Percentiles rank a stretch among this genome's conserved stretches.
Evolutionary conservation across 2,888 invertebrate genomes (phyloP).

Genomic region (Drosophila rellima): DNA sequence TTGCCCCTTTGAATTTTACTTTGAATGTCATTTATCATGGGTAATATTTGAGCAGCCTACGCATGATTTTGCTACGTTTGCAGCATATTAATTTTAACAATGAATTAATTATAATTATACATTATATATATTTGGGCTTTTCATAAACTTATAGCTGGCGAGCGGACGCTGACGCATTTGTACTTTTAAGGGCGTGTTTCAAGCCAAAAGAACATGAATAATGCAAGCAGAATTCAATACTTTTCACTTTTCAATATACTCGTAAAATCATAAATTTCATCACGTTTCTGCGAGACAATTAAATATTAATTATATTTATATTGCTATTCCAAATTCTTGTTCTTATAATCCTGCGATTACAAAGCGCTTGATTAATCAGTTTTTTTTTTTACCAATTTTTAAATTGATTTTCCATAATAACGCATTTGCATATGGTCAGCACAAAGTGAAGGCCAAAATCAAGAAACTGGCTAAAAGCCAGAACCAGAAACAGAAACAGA

Average conservation of each 20-base stretch:
- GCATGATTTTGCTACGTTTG: conserved; percentile 45
- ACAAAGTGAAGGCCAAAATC: conserved; percentile 14
- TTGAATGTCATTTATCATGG: conserved; percentile 44
- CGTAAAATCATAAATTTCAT: conserved; percentile 27
- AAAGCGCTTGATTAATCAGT: conserved; percentile 10
- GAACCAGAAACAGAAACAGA: conserved; percentile 52
- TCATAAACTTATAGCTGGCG: conserved; percentile 22
- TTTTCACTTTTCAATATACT: conserved; percentile 68
- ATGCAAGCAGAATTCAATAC: conserved; percentile 46
- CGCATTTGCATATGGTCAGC: conserved; percentile 60
- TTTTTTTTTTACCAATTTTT: not conserved
- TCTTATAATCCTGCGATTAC: not conserved
- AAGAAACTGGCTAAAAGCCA: conserved; percentile 43
- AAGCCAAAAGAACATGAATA: conserved; percentile 55
- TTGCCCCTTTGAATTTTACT: conserved; percentile 22
- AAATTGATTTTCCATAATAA: conserved; percentile 34
- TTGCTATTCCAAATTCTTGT: conserved; percentile 2
- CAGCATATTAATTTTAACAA: conserved; percentile 62
- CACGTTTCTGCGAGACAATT: conserved; percentile 24
- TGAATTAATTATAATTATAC: conserved; percentile 53
- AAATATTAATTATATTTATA: conserved; percentile 3
- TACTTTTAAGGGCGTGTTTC: conserved; percentile 55
- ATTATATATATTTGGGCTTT: conserved; percentile 63
- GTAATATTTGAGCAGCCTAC: conserved; percentile 36
- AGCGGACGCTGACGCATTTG: conserved; percentile 51